Percentiles rank a stretch among this genome's conserved stretches.
Conservation (phyloP, 2,888 invertebrate species). For the Imbricaverruca yamaguchii region DNA sequence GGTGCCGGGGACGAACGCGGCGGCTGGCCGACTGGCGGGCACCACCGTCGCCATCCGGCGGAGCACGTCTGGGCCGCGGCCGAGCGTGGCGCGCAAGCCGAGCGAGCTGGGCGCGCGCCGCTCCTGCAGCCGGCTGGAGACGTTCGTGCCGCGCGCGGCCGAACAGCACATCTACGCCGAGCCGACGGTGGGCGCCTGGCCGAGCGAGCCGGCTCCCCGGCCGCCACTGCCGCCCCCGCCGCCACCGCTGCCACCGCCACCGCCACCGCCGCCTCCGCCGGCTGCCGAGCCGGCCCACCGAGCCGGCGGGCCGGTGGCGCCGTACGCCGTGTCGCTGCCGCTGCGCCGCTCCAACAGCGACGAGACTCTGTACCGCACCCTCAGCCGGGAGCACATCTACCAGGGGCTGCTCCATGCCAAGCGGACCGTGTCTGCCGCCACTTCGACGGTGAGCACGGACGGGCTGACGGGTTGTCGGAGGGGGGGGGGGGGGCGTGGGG, state of each 20-base stretch:
- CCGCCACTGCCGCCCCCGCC: constrained; percentile 39
- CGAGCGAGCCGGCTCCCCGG: constrained; percentile 29
- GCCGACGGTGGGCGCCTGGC: constrained; percentile 33
- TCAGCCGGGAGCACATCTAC: background rate
- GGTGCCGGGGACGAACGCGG: background rate
- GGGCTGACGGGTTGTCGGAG: no score
- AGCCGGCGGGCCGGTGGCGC: constrained; percentile 38
- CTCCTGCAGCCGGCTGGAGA: constrained; percentile 35
- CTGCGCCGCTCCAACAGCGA: constrained; percentile 33
- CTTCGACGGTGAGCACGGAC: background rate
- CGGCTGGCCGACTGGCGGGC: background rate
- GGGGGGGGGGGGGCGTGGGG: no score
- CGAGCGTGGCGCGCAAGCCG: constrained; percentile 2
- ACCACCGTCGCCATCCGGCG: constrained; percentile 21
- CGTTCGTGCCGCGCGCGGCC: constrained; percentile 37
- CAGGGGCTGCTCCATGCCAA: background rate
- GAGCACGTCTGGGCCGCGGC: constrained; percentile 16
- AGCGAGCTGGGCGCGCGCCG: background rate
- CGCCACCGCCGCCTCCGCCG: constrained; percentile 39
- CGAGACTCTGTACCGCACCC: constrained; percentile 7
- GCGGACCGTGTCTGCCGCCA: background rate
- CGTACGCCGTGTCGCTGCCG: constrained; percentile 40
- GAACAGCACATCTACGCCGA: constrained; percentile 35
- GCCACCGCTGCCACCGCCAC: constrained; percentile 39
- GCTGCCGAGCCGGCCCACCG: constrained; percentile 37